Conservation (phyloP, 2,888 invertebrate genomes). For the Heliconius erato region DNA sequence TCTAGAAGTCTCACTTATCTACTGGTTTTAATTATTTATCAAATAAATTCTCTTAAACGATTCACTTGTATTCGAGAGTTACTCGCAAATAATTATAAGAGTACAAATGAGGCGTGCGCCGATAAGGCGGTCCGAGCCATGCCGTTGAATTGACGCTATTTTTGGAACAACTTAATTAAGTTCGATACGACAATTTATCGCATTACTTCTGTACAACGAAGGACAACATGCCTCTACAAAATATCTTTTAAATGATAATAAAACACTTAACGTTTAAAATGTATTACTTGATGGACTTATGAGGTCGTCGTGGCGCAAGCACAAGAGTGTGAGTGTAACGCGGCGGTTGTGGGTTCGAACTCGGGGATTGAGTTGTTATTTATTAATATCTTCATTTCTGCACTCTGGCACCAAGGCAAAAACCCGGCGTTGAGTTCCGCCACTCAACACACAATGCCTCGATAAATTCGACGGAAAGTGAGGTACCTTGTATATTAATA, state of each 20-base stretch:
- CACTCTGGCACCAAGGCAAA: too few species aligned
- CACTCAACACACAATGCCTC: too few species aligned
- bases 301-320: too few species aligned
- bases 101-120: constrained; percentile 60
- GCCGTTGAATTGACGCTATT: constrained; percentile 32
- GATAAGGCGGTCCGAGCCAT: constrained; percentile 51
- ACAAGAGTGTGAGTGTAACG: too few species aligned
- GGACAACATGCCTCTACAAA: constrained; percentile 16
- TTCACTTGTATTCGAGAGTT: neutral
- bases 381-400: too few species aligned
- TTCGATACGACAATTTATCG: constrained; percentile 31
- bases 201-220: constrained; percentile 34
- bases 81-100: constrained; percentile 56
- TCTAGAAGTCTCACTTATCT: too few species aligned
- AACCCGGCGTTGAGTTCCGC: too few species aligned
- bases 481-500: too few species aligned
- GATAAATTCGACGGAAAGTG: too few species aligned
- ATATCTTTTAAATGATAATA: constrained; percentile 25
- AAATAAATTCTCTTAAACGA: neutral
- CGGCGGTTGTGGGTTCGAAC: too few species aligned
- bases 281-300: neutral
- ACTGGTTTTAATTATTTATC: neutral
- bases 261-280: constrained; percentile 19
- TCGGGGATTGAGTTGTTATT: too few species aligned
- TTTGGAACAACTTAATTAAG: constrained; percentile 43